A percentile compares a stretch with the other conserved stretches of the same genome.
Conservation (phyloP, 2,888 invertebrate species). For the Alentia gelatinosa region DNA sequence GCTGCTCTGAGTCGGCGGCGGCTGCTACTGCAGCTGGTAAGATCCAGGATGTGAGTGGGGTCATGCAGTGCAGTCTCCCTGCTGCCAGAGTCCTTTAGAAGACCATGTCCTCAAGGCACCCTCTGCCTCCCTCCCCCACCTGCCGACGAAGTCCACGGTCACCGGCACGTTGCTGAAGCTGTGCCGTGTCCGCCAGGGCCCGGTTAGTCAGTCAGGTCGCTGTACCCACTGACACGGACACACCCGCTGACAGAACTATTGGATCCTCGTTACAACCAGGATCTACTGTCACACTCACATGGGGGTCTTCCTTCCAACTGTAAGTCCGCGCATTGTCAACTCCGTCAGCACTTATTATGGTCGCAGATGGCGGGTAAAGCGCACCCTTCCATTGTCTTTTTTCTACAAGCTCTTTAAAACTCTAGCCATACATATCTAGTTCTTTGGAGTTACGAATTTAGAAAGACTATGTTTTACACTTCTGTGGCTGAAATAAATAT, state of each 20-base stretch:
- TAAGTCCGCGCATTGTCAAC: too few species aligned
- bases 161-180: background rate
- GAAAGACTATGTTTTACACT: too few species aligned
- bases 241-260: background rate
- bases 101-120: background rate
- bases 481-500: too few species aligned
- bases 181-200: background rate
- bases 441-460: too few species aligned
- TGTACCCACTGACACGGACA: background rate
- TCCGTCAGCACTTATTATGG: too few species aligned
- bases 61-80: background rate
- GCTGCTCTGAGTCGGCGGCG: background rate
- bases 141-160: background rate
- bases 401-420: too few species aligned
- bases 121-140: background rate
- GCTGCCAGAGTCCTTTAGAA: background rate
- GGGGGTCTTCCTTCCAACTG: too few species aligned
- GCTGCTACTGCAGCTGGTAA: background rate
- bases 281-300: background rate
- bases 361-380: too few species aligned
- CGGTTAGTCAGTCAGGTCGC: background rate
- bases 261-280: constrained; percentile 12
- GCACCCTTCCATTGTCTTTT: too few species aligned
- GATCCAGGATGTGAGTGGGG: background rate
- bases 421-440: too few species aligned